Evolutionary conservation across 2,113 vertebrate species (phyloP).

Genomic region (Menura novaehollandiae): DNA sequence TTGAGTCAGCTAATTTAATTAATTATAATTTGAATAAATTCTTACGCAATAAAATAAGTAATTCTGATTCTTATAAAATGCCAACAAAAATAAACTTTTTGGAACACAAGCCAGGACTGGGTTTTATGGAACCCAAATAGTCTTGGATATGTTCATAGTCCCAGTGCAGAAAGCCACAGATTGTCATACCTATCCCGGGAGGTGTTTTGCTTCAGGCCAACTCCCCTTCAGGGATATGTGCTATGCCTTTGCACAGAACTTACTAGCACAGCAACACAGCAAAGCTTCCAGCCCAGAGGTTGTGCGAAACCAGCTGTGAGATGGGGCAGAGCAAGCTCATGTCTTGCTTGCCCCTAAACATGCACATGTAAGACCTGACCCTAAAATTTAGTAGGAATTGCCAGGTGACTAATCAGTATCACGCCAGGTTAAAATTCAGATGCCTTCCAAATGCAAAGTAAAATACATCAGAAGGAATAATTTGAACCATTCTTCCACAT

Average conservation of each 20-base stretch:
- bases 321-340: not conserved
- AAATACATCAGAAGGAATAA: not conserved
- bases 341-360: not conserved
- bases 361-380: not conserved
- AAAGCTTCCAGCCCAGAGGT: not conserved
- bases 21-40: not conserved
- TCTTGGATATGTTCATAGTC: not conserved
- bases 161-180: not conserved
- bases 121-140: not conserved
- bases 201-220: not conserved
- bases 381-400: not conserved
- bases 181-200: not conserved
- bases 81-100: not conserved
- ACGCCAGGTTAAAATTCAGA: not conserved
- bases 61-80: not conserved
- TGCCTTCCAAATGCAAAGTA: not conserved
- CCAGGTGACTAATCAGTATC: not conserved
- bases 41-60: not conserved
- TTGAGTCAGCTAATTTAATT: not conserved
- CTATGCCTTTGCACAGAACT: not conserved
- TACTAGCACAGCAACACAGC: fast-evolving
- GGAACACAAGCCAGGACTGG: not conserved
- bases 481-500: not conserved
- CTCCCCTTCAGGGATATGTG: not conserved
- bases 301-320: not conserved